phyloP scores from a whole-genome alignment of 1,140 invertebrate genomes.

The Laupala kohalensis region DNA sequence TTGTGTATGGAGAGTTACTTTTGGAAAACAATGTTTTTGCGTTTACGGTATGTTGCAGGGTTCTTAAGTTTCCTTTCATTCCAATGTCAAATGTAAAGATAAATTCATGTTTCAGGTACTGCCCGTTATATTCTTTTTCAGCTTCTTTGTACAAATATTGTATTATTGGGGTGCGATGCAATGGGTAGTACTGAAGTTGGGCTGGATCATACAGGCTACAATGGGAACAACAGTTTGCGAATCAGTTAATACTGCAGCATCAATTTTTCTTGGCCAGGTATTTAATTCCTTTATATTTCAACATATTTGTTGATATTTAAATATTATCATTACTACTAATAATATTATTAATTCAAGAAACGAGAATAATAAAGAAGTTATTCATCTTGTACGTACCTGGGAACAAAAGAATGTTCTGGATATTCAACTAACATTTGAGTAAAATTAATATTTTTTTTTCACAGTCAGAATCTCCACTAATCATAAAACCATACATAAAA shows the following conservation, averaged over 20 bases:
- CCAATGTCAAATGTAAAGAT: background rate
- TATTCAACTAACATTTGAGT: too few relatives aligned
- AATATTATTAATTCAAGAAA: too few relatives aligned
- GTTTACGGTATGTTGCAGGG: conserved; percentile 48
- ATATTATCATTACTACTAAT: too few relatives aligned
- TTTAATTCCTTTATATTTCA: too few relatives aligned
- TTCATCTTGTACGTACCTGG: too few relatives aligned
- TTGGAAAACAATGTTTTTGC: conserved; percentile 50
- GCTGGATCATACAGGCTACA: conserved; percentile 54
- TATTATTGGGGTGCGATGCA: conserved; percentile 83
- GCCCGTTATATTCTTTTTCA: conserved; percentile 83
- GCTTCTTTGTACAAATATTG: conserved; percentile 72
- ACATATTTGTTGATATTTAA: too few relatives aligned
- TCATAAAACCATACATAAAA: conserved; percentile 77
- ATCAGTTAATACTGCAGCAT: conserved; percentile 78
- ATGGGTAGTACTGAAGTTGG: conserved; percentile 69
- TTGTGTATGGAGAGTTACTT: conserved; percentile 74
- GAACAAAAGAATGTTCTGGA: too few relatives aligned
- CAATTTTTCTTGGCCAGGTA: conserved; percentile 83
- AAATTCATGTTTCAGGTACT: conserved; percentile 42
- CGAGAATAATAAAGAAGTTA: too few relatives aligned
- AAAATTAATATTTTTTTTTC: conserved; percentile 19
- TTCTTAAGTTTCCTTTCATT: background rate
- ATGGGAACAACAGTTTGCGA: conserved; percentile 84
- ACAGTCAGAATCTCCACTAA: conserved; percentile 74